These are phyloP conservation scores for Lasioglossum pauxillum DNA, from an alignment of 2,888 invertebrate genomes.

Conservation along the genomic window DNA sequence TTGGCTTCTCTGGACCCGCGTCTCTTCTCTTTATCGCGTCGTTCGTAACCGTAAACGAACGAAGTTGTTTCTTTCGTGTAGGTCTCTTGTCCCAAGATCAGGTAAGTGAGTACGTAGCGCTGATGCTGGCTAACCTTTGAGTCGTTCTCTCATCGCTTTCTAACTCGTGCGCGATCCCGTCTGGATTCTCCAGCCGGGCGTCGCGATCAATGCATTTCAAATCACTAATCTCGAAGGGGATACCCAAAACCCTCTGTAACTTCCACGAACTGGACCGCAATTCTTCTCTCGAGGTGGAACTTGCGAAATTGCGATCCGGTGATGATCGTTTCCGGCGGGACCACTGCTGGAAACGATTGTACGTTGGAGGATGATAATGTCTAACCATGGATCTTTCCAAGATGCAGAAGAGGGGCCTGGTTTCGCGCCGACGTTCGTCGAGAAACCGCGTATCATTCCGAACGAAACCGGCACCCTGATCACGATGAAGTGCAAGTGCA, in stretches of 20 bases:
- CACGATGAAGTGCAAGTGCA: constrained; percentile 98
- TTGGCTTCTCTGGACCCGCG: constrained; percentile 1
- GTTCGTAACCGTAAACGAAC: background rate
- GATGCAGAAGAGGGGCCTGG: constrained; percentile 96
- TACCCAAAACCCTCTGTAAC: background rate
- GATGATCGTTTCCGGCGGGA: background rate
- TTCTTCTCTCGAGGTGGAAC: background rate
- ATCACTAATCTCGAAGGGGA: constrained; percentile 21
- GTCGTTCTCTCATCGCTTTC: constrained; percentile 58
- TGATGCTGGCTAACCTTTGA: constrained; percentile 59
- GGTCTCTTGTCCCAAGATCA: constrained; percentile 14
- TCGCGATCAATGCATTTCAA: constrained; percentile 26
- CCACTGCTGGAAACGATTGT: background rate
- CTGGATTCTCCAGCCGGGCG: constrained; percentile 21
- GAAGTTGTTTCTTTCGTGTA: background rate
- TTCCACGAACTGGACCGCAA: constrained; percentile 20
- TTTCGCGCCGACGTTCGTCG: constrained; percentile 98
- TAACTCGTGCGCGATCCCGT: constrained; percentile 36
- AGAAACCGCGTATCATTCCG: constrained; percentile 99
- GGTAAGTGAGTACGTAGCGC: constrained; percentile 58
- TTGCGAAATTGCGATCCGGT: constrained; percentile 27
- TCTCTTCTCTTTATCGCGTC: background rate
- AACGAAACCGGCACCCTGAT: constrained; percentile 98
- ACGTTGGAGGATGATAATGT: background rate
- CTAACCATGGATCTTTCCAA: constrained; percentile 85